Conservation (phyloP, 2,797 vertebrate genomes). For the Nothura maculosa region DNA sequence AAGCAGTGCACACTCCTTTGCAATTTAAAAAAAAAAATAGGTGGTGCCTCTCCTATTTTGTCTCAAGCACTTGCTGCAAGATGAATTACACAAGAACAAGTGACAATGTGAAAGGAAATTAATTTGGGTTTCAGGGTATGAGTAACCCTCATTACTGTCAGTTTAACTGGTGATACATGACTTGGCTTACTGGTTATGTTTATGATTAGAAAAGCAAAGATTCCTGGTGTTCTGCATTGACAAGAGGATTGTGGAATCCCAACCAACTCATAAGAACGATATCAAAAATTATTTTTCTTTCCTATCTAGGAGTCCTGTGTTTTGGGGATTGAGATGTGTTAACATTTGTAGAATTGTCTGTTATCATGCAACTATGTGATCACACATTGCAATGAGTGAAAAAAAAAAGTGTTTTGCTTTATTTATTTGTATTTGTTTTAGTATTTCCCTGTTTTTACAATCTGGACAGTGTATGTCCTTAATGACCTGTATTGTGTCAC, state of each 20-base stretch:
- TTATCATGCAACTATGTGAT: background rate
- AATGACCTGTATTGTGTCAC: background rate
- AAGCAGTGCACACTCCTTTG: background rate
- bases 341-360: background rate
- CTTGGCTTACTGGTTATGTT: background rate
- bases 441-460: background rate
- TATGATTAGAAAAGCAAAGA: background rate
- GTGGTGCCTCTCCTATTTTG: background rate
- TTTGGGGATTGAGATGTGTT: background rate
- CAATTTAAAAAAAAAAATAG: background rate
- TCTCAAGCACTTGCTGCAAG: background rate
- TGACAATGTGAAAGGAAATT: background rate
- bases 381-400: background rate
- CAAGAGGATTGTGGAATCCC: background rate
- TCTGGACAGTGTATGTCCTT: background rate
- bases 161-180: background rate
- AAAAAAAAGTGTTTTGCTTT: background rate
- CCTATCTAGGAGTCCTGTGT: background rate
- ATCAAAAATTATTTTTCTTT: background rate
- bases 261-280: background rate
- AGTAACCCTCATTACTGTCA: background rate
- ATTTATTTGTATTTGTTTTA: background rate
- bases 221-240: background rate
- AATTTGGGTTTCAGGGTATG: rapidly evolving
- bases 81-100: background rate